These are phyloP conservation scores for Arvicanthis niloticus DNA, from an alignment of 2,113 vertebrate genomes.

Conservation along the genomic window DNA sequence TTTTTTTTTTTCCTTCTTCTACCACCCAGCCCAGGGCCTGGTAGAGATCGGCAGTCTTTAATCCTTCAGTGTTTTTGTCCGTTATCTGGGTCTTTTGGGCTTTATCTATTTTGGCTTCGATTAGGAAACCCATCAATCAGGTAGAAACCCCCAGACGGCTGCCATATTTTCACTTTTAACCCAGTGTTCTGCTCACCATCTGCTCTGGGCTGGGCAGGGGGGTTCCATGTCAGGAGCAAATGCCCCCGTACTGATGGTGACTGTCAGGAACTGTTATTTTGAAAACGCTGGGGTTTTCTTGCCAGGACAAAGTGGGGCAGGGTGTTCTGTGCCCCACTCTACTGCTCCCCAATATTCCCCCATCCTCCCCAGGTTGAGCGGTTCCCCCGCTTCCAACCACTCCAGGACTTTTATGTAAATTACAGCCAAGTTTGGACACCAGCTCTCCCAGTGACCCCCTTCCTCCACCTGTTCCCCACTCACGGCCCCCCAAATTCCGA, in stretches of 20 bases:
- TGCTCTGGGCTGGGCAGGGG: background rate
- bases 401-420: constrained; percentile 84
- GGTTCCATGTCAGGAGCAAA: background rate
- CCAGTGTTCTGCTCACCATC: background rate
- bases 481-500: constrained; percentile 56
- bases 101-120: background rate
- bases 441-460: constrained; percentile 66
- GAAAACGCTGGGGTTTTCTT: background rate
- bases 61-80: background rate
- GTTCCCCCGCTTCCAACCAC: constrained; percentile 81
- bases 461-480: constrained; percentile 40
- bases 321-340: background rate
- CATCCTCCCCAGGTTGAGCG: constrained; percentile 73
- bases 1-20: background rate
- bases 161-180: background rate
- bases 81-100: background rate
- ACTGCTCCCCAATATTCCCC: constrained; percentile 50
- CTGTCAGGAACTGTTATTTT: background rate
- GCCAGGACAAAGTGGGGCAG: constrained; percentile 16
- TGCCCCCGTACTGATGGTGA: background rate
- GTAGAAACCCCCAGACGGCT: background rate
- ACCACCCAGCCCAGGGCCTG: background rate
- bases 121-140: background rate
- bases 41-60: background rate
- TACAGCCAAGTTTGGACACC: constrained; percentile 80